phyloP scores from a whole-genome alignment of 2,113 vertebrate genomes.

The Engystomops pustulosus region DNA sequence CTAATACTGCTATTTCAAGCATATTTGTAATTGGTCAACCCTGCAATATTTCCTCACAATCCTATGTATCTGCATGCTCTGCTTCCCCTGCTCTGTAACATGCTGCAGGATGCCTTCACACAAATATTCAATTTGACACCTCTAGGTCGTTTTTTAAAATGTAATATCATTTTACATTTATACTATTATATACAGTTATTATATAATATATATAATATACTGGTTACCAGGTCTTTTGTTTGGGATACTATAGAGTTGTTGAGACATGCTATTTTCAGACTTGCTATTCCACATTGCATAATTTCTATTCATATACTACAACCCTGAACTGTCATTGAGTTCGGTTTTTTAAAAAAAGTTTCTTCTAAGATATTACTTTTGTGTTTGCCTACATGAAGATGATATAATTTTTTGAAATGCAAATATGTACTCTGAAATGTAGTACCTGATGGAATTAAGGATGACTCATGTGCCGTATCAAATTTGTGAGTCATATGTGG shows the following conservation, averaged over 20 bases:
- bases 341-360: not conserved
- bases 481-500: conserved; percentile 43
- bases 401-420: conserved; percentile 46
- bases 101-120: too few species aligned
- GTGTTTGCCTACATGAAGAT: conserved; percentile 10
- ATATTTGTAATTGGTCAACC: too few species aligned
- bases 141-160: too few species aligned
- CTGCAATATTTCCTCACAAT: too few species aligned
- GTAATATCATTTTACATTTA: too few species aligned
- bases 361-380: not conserved
- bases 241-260: too few species aligned
- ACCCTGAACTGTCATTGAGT: conserved; percentile 20
- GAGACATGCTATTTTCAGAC: not conserved
- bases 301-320: not conserved
- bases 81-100: too few species aligned
- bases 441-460: conserved; percentile 43
- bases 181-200: not conserved
- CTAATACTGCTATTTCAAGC: too few species aligned
- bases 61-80: too few species aligned
- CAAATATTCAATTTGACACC: too few species aligned
- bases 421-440: conserved; percentile 10
- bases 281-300: not conserved
- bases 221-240: too few species aligned
- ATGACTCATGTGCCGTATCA: conserved; percentile 34
- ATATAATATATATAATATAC: not conserved